phyloP scores from a whole-genome alignment of 2,888 invertebrate genomes.

The Noctua fimbriata region DNA sequence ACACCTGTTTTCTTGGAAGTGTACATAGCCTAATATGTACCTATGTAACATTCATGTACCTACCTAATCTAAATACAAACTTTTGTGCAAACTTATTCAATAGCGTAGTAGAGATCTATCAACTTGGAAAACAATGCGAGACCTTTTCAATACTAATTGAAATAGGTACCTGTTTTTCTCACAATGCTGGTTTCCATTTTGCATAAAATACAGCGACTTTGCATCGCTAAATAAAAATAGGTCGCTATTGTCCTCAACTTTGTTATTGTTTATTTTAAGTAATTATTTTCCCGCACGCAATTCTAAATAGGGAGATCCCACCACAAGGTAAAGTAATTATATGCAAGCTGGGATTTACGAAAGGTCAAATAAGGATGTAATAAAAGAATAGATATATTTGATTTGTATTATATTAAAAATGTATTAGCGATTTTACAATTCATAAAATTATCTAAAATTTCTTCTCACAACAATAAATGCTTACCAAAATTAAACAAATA shows the following conservation, averaged over 20 bases:
- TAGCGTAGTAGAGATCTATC: too few species aligned
- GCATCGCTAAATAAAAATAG: conserved; percentile 11
- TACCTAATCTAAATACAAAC: background rate
- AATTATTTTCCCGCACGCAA: conserved; percentile 25
- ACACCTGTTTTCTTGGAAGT: background rate
- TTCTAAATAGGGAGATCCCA: conserved; percentile 18
- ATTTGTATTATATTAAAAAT: conserved; percentile 68
- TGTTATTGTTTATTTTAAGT: background rate
- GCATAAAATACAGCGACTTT: background rate
- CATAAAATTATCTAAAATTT: conserved; percentile 72
- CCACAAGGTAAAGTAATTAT: background rate
- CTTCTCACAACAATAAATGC: conserved; percentile 69
- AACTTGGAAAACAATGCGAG: background rate
- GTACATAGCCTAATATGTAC: background rate
- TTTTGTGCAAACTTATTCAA: background rate
- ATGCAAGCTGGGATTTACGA: background rate
- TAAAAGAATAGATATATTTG: background rate
- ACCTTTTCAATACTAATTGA: background rate
- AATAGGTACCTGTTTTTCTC: background rate
- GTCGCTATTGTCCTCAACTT: conserved; percentile 36
- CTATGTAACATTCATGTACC: background rate
- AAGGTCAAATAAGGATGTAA: background rate
- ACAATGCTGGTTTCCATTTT: conserved; percentile 1
- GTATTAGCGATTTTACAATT: conserved; percentile 72
- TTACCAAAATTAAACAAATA: conserved; percentile 63